These are phyloP conservation scores for Macrochelys suwanniensis DNA, from an alignment of 2,797 vertebrate species.

Conservation along the genomic window DNA sequence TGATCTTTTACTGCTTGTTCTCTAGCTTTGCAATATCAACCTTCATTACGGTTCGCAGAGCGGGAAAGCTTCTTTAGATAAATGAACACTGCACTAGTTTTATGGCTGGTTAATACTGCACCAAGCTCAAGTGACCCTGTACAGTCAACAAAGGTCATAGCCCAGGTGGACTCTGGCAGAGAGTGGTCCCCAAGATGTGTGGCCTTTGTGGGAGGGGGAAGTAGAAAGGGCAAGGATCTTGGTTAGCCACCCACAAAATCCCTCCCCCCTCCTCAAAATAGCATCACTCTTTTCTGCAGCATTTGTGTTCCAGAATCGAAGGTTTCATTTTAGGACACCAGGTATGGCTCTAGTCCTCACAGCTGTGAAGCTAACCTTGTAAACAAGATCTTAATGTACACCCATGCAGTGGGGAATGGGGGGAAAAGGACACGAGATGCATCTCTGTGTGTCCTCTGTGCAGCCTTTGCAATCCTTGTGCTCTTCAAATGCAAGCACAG, in stretches of 20 bases:
- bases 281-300: neutral
- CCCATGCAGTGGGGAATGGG: neutral
- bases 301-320: neutral
- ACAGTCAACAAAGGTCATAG: neutral
- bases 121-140: rapidly evolving
- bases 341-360: neutral
- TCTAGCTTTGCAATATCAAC: conserved; percentile 29
- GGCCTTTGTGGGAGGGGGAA: neutral
- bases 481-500: neutral
- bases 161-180: neutral
- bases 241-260: neutral
- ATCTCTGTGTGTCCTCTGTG: neutral
- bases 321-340: neutral
- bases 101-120: neutral
- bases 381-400: neutral
- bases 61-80: neutral
- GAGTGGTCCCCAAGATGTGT: neutral
- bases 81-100: neutral
- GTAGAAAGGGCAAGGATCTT: neutral
- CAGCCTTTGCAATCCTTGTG: neutral
- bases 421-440: neutral
- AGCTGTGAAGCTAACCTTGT: neutral
- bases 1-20: conserved; percentile 65
- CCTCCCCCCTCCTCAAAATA: neutral
- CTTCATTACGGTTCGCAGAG: rapidly evolving